Percentiles rank a stretch among this genome's conserved stretches.
Conservation (phyloP, 64 coral and sea anemone genomes). For the Stichodactyla mertensii region DNA sequence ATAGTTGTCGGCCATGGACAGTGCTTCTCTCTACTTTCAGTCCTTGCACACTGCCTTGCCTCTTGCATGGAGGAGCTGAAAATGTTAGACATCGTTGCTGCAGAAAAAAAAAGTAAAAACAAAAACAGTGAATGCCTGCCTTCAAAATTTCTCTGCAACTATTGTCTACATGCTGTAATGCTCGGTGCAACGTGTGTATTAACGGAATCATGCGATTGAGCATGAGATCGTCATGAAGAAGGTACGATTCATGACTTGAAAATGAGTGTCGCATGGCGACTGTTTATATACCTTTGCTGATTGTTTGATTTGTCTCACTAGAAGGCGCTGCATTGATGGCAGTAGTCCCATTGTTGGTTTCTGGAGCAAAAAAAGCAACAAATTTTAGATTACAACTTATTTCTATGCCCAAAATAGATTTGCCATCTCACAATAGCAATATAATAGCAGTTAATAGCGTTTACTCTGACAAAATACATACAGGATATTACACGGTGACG, state of each 20-base stretch:
- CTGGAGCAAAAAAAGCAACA: conserved; percentile 4
- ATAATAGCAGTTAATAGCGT: neutral
- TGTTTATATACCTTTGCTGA: neutral
- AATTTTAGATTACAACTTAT: neutral
- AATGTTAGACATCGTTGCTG: neutral
- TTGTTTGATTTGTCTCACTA: neutral
- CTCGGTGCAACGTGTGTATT: no score
- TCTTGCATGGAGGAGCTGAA: neutral
- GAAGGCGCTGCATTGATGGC: neutral
- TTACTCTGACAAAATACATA: neutral
- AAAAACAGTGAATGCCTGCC: no score
- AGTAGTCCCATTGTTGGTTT: neutral
- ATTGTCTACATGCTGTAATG: no score
- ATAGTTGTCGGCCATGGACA: conserved; percentile 15
- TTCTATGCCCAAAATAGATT: neutral
- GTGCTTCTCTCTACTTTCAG: neutral
- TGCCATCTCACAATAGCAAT: neutral
- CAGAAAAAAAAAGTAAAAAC: neutral
- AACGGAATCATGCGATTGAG: no score
- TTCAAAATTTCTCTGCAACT: no score
- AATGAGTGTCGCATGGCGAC: neutral
- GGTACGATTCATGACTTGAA: neutral
- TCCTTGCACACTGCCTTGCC: neutral
- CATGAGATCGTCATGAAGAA: no score
- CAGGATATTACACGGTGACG: no score